Evolutionary conservation across 2,888 invertebrate species (phyloP).

Genomic region (Colostygia pectinataria): DNA sequence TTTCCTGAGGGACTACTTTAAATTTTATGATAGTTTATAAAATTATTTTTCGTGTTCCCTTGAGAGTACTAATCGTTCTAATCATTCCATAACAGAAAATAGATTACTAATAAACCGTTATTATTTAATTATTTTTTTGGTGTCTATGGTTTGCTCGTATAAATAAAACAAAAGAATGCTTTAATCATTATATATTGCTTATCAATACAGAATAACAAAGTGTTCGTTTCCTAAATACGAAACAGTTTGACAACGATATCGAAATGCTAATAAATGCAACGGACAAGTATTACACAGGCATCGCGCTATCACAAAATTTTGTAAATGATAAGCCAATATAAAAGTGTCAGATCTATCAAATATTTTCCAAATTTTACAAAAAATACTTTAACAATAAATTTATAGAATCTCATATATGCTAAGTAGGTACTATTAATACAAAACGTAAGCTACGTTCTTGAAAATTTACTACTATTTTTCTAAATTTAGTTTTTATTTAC

Average conservation of each 20-base stretch:
- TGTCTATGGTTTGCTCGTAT: no score
- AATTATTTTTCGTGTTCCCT: no score
- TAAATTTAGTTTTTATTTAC: constrained; percentile 80
- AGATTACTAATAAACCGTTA: no score
- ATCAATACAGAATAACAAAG: constrained; percentile 80
- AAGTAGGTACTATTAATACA: constrained; percentile 76
- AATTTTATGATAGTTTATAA: no score
- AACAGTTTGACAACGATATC: constrained; percentile 67
- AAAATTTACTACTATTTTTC: constrained; percentile 69
- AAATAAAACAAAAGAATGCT: constrained; percentile 47
- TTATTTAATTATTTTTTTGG: neutral
- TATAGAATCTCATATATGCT: constrained; percentile 77
- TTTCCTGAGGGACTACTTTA: neutral
- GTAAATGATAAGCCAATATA: constrained; percentile 74
- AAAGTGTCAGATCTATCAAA: constrained; percentile 66
- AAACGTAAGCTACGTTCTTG: constrained; percentile 62
- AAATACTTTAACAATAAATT: constrained; percentile 70
- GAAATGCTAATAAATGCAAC: constrained; percentile 83
- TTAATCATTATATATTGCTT: constrained; percentile 82
- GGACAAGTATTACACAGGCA: constrained; percentile 65
- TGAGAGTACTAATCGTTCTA: no score
- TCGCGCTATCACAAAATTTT: constrained; percentile 75
- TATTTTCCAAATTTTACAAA: constrained; percentile 70
- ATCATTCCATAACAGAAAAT: no score
- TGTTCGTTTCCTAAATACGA: constrained; percentile 71